Conservation (phyloP, 2,113 vertebrate species). For the Odobenus rosmarus region DNA sequence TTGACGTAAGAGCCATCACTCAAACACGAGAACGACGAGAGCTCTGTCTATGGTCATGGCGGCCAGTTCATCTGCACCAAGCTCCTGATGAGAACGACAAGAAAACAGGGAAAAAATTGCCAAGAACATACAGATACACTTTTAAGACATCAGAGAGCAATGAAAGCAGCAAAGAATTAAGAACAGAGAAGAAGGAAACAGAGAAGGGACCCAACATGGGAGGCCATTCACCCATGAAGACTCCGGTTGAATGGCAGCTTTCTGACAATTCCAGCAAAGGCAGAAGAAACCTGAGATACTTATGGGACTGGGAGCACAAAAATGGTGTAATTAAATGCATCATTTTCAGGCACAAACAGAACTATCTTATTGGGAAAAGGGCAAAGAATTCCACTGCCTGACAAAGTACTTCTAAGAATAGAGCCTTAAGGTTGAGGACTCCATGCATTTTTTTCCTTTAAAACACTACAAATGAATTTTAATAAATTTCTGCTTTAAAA, state of each 20-base stretch:
- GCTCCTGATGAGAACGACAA: not conserved
- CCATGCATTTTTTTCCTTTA: not conserved
- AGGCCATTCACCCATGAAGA: not conserved
- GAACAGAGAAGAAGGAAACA: not conserved
- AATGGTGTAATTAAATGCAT: not conserved
- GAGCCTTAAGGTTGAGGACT: not conserved
- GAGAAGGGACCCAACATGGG: accelerated
- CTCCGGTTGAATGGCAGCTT: not conserved
- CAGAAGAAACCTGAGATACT: not conserved
- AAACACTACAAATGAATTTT: constrained; percentile 61
- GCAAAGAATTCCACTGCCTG: not conserved
- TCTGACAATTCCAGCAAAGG: not conserved
- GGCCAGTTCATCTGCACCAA: too few species aligned
- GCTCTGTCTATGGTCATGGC: accelerated
- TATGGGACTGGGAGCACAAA: not conserved
- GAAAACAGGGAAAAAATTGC: not conserved
- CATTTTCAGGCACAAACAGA: not conserved
- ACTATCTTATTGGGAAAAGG: not conserved
- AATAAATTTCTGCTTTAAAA: constrained; percentile 78
- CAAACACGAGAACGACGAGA: not conserved
- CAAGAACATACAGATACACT: not conserved
- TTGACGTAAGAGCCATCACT: accelerated
- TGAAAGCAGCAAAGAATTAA: not conserved
- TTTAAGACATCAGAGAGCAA: not conserved
- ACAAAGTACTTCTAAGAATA: constrained; percentile 39